Evolutionary conservation across 2,888 invertebrate genomes (phyloP), one percentile per base, ranked within the genome.

Genomic region (Unio pictorum): DNA sequence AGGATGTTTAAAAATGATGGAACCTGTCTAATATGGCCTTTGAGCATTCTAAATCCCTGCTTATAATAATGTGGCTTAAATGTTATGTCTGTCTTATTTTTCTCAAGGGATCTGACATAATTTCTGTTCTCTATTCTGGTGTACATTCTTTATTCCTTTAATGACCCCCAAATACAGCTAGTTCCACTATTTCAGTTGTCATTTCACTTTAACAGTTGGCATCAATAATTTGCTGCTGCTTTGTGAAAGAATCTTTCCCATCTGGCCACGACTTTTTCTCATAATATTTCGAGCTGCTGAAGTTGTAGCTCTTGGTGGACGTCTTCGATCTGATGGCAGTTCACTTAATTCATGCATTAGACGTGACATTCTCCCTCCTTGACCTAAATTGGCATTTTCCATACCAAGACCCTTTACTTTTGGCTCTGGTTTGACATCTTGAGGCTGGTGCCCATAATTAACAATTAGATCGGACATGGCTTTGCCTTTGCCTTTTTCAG

Each of bases 361-460:
- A 15, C 83, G 75, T 18, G 84, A 84, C 82, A 87, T 83, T 64
- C 86, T 69, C 11, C 82, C 84, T 55, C 86, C 86, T 72, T 79
- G 73, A 55, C 83, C 87, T 20, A 87, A 71, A 55, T 78, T 80
- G 0, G 85, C 85, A 61, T 76, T 78, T 17, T 82, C 82, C 63
- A 68, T 57, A 0, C 80, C 84, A 60, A 75, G 78, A 7, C 80
- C 81, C 63, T 73, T 81, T 1, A 87, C 86, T 61, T 84, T 78
- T 17, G 85, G 81, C 30, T 68, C 79, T 3, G 83, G 84, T 67
- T 79, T 73, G 26, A 80, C 70, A 34, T 78, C 74, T 8, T 66
- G 60, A 1, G 81, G 80, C 54, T 80, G 73, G 56, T 78, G 80
- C 1, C 84, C 84, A 74, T 86, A 85, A 45, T 78, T 80, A 56